These are phyloP conservation scores for Cylindroiulus punctatus DNA, from an alignment of 2,888 invertebrate species.

Conservation along the genomic window DNA sequence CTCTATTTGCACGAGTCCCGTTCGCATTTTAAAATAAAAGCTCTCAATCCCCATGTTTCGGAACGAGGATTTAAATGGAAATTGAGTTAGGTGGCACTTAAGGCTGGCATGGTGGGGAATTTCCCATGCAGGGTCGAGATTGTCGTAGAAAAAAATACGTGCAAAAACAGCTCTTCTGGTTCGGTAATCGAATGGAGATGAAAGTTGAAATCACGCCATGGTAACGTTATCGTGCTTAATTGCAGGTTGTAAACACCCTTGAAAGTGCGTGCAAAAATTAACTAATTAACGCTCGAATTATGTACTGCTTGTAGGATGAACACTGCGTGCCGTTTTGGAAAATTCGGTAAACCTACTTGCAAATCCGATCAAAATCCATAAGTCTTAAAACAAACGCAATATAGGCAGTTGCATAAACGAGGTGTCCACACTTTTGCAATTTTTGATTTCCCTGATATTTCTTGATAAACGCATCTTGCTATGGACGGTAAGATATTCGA, in stretches of 20 bases:
- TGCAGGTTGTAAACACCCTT: not conserved
- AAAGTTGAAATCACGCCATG: not conserved
- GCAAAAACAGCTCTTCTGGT: not conserved
- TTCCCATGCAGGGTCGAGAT: not conserved
- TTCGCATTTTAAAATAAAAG: not conserved
- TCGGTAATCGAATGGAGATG: not conserved
- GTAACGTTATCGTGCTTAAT: not conserved
- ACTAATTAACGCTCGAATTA: not conserved
- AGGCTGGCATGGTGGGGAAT: not conserved
- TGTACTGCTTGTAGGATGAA: not conserved
- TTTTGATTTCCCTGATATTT: too few species aligned
- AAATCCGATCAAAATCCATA: not conserved
- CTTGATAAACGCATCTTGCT: too few species aligned
- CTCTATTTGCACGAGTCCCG: not conserved
- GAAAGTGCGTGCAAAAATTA: slow-evolving; percentile 6
- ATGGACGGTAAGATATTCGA: too few species aligned
- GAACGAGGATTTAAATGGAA: not conserved
- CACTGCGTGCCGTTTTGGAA: not conserved
- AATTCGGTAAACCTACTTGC: not conserved
- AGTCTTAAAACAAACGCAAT: not conserved
- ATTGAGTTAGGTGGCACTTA: not conserved
- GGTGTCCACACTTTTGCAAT: too few species aligned
- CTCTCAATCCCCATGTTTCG: not conserved
- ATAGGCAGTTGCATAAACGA: too few species aligned
- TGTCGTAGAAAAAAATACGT: not conserved